phyloP scores from a whole-genome alignment of 2,797 vertebrate genomes.

The Bufotes viridis region DNA sequence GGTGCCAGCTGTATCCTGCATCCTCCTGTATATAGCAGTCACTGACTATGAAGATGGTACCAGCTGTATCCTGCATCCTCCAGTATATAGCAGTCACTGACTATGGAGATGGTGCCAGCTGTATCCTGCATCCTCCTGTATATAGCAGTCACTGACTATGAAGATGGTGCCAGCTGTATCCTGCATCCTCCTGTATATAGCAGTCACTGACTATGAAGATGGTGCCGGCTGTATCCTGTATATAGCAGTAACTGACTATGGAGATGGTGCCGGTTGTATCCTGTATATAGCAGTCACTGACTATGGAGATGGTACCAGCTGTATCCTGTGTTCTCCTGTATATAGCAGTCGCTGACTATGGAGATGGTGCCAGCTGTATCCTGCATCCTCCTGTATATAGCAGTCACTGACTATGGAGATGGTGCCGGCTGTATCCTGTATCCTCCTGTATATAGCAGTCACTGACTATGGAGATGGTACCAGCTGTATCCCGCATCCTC shows the following conservation, averaged over 20 bases:
- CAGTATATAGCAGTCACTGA: not conserved
- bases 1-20: not conserved
- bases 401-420: not conserved
- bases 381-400: not conserved
- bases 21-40: not conserved
- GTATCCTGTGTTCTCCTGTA: not conserved
- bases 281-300: not conserved
- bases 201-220: not conserved
- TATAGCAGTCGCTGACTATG: not conserved
- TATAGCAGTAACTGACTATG: not conserved
- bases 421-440: not conserved
- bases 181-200: not conserved
- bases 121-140: not conserved
- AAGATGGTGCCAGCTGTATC: not conserved
- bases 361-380: not conserved
- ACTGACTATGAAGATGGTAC: not conserved
- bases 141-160: too few species aligned
- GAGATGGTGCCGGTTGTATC: not conserved
- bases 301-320: not conserved
- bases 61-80: not conserved
- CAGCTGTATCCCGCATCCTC: not conserved
- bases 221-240: not conserved
- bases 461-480: not conserved
- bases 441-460: not conserved
- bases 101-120: not conserved